These are phyloP conservation scores for Rhabdophis nuchalis DNA, from an alignment of 2,797 vertebrate genomes.

Conservation along the genomic window DNA sequence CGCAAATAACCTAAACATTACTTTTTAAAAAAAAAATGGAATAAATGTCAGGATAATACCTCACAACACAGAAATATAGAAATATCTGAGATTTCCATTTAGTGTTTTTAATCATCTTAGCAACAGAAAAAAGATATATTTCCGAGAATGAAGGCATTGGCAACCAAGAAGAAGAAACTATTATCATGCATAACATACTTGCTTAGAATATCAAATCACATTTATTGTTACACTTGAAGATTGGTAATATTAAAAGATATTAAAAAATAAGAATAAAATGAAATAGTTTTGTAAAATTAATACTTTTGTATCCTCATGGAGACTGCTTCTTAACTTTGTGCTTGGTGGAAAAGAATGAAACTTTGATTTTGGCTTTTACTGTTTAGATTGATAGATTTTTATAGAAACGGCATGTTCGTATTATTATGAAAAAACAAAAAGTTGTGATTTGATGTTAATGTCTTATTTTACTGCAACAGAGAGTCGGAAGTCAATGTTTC, in stretches of 20 bases:
- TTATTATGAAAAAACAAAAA: no score
- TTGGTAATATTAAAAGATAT: not conserved
- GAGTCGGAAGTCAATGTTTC: no score
- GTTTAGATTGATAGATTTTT: no score
- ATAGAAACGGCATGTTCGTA: no score
- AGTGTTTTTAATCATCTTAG: constrained; percentile 5
- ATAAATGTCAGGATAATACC: constrained; percentile 24
- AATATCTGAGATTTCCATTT: constrained; percentile 1
- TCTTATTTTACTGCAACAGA: no score
- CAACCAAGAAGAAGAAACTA: not conserved
- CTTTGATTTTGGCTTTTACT: no score
- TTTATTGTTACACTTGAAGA: not conserved
- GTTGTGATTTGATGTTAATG: no score
- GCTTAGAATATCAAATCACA: not conserved
- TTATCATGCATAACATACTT: not conserved
- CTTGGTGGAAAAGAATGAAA: no score
- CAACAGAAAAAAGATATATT: not conserved
- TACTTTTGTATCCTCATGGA: no score
- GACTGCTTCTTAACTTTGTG: no score
- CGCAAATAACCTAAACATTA: not conserved
- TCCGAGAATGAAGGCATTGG: not conserved
- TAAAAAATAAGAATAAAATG: not conserved
- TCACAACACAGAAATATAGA: not conserved
- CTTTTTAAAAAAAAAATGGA: not conserved
- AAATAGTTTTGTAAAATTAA: not conserved